Conservation (phyloP, 1,140 invertebrate species). For the Cataglyphis hispanica region DNA sequence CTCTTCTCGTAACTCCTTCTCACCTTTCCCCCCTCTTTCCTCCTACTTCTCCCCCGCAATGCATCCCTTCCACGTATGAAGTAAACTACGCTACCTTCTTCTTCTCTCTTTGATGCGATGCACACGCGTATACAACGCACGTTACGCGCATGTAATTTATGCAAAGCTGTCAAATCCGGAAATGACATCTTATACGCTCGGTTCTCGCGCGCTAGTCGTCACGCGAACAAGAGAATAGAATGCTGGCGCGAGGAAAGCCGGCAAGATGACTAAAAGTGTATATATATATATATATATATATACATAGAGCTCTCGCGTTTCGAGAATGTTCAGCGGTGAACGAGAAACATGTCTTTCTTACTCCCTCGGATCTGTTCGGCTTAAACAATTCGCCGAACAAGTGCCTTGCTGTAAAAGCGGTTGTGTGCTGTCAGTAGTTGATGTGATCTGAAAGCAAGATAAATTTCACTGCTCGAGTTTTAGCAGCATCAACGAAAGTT, state of each 20-base stretch:
- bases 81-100: constrained; percentile 51
- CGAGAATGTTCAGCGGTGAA: background rate
- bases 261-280: constrained; percentile 13
- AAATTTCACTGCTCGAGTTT: constrained; percentile 31
- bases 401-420: background rate
- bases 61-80: constrained; percentile 1
- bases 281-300: too few relatives aligned
- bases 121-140: constrained; percentile 26
- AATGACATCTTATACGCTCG: constrained; percentile 40
- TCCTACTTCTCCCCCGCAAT: background rate
- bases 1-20: constrained; percentile 4
- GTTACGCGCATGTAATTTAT: constrained; percentile 53
- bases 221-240: constrained; percentile 28
- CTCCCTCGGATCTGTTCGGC: constrained; percentile 2
- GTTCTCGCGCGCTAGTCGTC: background rate
- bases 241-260: background rate
- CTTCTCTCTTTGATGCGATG: constrained; percentile 1
- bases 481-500: background rate
- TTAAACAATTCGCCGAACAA: constrained; percentile 41
- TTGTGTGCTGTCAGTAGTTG: constrained; percentile 8
- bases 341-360: constrained; percentile 8
- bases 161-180: constrained; percentile 57
- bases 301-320: background rate
- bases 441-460: constrained; percentile 15
- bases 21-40: background rate